These are phyloP conservation scores for Albula glossodonta DNA, from an alignment of 2,113 vertebrate species.

Conservation along the genomic window DNA sequence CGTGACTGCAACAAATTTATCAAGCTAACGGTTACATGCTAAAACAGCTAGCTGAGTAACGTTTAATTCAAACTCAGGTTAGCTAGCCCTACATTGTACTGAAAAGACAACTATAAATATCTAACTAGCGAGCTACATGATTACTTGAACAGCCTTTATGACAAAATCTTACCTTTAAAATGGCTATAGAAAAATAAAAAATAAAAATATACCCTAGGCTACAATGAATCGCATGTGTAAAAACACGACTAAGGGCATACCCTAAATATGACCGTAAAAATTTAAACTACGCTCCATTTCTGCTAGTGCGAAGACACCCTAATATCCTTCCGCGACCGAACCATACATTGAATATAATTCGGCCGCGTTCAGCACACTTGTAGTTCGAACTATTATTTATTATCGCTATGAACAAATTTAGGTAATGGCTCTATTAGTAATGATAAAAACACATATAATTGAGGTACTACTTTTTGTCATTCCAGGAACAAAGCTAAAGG, in stretches of 20 bases:
- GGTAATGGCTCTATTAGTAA: background rate
- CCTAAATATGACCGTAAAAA: background rate
- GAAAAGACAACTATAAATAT: no score
- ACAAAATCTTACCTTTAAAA: conserved; percentile 2
- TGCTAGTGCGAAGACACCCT: background rate
- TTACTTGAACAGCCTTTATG: background rate
- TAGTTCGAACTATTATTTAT: background rate
- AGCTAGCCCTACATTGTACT: no score
- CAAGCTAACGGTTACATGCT: background rate
- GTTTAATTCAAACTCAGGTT: no score
- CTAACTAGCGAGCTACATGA: background rate
- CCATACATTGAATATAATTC: background rate
- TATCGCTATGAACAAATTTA: conserved; percentile 14
- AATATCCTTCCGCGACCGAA: conserved; percentile 20
- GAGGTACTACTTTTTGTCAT: conserved; percentile 43
- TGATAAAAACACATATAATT: background rate
- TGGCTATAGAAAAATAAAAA: background rate
- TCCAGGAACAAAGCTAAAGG: background rate
- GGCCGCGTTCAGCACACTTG: background rate
- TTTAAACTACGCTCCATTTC: conserved; percentile 47
- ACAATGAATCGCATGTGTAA: background rate
- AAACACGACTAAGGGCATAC: background rate
- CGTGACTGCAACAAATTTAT: background rate
- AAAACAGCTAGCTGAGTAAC: background rate
- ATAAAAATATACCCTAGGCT: background rate